These are phyloP conservation scores for Enteromius treurensis DNA, from an alignment of 2,797 vertebrate species.

Conservation along the genomic window DNA sequence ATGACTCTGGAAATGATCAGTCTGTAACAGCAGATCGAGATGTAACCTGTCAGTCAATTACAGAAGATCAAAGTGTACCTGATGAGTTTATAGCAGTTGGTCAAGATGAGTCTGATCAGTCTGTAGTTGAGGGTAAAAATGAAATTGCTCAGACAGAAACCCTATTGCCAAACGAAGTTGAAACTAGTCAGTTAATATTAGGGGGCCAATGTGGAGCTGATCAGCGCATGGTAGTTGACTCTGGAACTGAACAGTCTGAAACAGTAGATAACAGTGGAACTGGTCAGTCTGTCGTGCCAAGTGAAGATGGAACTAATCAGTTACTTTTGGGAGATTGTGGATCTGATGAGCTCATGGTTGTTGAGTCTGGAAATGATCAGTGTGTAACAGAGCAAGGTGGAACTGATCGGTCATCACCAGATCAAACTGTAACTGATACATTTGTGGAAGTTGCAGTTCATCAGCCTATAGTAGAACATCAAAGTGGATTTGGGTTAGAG, in stretches of 20 bases:
- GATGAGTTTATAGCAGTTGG: constrained; percentile 21
- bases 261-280: background rate
- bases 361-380: constrained; percentile 19
- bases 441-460: constrained; percentile 6
- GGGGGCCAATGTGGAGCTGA: constrained; percentile 12
- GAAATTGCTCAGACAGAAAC: background rate
- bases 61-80: constrained; percentile 41
- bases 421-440: constrained; percentile 14
- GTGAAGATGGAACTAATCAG: background rate
- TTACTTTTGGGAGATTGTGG: background rate
- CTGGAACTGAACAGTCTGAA: constrained; percentile 11
- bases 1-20: background rate
- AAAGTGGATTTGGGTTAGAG: constrained; percentile 7
- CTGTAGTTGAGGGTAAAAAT: constrained; percentile 10
- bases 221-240: constrained; percentile 36
- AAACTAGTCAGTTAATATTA: constrained; percentile 8
- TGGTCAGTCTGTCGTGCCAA: constrained; percentile 13
- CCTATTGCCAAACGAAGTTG: constrained; percentile 11
- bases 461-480: constrained; percentile 13
- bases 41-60: constrained; percentile 15
- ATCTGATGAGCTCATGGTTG: constrained; percentile 27
- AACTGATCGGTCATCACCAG: constrained; percentile 4
- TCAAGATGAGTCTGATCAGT: constrained; percentile 19
- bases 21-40: background rate
- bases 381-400: background rate